These are phyloP conservation scores for Hylaeus volcanicus DNA, from an alignment of 1,140 invertebrate genomes.

Conservation along the genomic window DNA sequence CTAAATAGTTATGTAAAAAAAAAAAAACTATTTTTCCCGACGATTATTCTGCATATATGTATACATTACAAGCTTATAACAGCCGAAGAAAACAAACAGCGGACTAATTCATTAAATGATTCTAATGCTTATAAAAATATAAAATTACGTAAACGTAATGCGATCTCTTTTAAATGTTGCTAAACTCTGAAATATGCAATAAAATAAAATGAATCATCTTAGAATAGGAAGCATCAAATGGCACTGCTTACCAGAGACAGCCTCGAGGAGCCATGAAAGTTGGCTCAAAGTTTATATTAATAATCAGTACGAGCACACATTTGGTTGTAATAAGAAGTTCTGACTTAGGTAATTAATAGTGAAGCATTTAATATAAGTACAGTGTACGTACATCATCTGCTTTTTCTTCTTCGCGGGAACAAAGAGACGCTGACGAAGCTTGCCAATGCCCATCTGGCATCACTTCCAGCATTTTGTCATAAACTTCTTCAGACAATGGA, in stretches of 20 bases:
- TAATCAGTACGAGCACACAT: constrained; percentile 60
- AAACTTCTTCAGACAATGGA: constrained; percentile 87
- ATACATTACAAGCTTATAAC: constrained; percentile 55
- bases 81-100: constrained; percentile 56
- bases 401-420: constrained; percentile 81
- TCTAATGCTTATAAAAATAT: constrained; percentile 49
- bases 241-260: constrained; percentile 64
- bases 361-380: constrained; percentile 47
- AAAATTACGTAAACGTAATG: constrained; percentile 34
- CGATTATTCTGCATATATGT: constrained; percentile 42
- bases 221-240: constrained; percentile 62
- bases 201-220: constrained; percentile 57
- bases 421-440: constrained; percentile 82
- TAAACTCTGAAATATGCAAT: constrained; percentile 48
- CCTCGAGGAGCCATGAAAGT: constrained; percentile 67
- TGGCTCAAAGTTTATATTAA: constrained; percentile 68
- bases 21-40: constrained; percentile 13
- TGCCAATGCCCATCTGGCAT: constrained; percentile 85
- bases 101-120: constrained; percentile 44
- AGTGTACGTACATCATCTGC: constrained; percentile 69
- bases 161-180: constrained; percentile 42
- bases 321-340: constrained; percentile 55
- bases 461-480: constrained; percentile 85
- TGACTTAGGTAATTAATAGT: constrained; percentile 55
- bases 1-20: constrained; percentile 25